Percentiles rank a stretch among this genome's conserved stretches.
Conservation (phyloP, 2,797 vertebrate species). For the Notolabrus celidotus region DNA sequence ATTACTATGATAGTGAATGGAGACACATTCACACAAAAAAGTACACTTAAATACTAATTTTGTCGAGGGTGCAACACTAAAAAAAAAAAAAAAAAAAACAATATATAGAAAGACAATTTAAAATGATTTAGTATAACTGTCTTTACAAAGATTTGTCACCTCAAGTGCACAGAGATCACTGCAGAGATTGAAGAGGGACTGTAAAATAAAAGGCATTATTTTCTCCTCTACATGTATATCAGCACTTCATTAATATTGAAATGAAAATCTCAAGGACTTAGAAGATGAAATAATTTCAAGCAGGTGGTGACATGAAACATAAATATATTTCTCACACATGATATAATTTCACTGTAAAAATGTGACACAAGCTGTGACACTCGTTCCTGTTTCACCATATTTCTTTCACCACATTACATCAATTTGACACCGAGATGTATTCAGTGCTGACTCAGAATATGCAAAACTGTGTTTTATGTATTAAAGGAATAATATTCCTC, state of each 20-base stretch:
- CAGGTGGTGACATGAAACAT: background rate
- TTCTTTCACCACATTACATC: background rate
- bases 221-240: background rate
- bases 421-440: too few species aligned
- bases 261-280: constrained; percentile 1
- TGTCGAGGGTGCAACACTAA: too few species aligned
- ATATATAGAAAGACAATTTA: too few species aligned
- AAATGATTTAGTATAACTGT: too few species aligned
- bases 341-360: background rate
- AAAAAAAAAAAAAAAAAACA: too few species aligned
- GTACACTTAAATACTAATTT: too few species aligned
- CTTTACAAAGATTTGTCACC: too few species aligned
- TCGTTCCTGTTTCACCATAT: background rate
- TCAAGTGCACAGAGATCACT: background rate
- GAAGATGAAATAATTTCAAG: constrained; percentile 2
- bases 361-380: background rate
- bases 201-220: background rate
- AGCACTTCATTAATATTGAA: background rate
- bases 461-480: background rate
- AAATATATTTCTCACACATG: background rate
- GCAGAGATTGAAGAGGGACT: background rate
- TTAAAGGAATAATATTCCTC: background rate
- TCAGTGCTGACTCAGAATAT: background rate
- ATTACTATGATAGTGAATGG: too few species aligned
- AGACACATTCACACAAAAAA: too few species aligned